Conservation (phyloP, 2,888 invertebrate species). For the Dendrolimus pini region DNA sequence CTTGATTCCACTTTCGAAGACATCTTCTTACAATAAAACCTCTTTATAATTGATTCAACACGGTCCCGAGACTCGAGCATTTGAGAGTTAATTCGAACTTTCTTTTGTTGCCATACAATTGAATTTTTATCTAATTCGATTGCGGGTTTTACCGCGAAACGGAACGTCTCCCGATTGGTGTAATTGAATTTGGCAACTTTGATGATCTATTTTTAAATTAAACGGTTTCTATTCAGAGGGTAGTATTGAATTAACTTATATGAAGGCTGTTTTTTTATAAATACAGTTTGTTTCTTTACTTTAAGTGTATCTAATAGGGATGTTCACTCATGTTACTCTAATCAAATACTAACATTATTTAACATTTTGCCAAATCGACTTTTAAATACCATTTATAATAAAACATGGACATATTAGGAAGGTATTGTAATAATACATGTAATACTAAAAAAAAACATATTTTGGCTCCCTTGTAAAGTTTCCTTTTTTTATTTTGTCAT, state of each 20-base stretch:
- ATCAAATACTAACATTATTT: neutral
- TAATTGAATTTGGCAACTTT: constrained; percentile 8
- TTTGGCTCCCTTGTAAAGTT: no score
- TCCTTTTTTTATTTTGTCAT: no score
- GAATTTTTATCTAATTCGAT: constrained; percentile 34
- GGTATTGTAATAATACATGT: no score
- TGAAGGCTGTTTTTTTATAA: no score
- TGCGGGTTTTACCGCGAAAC: constrained; percentile 14
- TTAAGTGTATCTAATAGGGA: no score
- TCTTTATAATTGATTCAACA: constrained; percentile 53
- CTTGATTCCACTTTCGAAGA: constrained; percentile 18
- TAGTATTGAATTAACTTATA: no score
- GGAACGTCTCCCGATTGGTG: constrained; percentile 3
- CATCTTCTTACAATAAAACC: constrained; percentile 30
- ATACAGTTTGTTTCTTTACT: no score
- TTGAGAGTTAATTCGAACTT: constrained; percentile 35
- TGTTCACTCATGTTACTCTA: neutral
- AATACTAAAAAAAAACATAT: no score
- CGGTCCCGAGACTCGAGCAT: constrained; percentile 40
- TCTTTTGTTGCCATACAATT: constrained; percentile 38
- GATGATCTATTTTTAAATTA: no score
- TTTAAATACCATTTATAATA: neutral
- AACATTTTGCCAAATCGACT: no score
- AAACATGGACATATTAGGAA: no score
- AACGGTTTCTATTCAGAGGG: no score